phyloP scores from a whole-genome alignment of 2,113 vertebrate genomes.

The Sapajus apella region DNA sequence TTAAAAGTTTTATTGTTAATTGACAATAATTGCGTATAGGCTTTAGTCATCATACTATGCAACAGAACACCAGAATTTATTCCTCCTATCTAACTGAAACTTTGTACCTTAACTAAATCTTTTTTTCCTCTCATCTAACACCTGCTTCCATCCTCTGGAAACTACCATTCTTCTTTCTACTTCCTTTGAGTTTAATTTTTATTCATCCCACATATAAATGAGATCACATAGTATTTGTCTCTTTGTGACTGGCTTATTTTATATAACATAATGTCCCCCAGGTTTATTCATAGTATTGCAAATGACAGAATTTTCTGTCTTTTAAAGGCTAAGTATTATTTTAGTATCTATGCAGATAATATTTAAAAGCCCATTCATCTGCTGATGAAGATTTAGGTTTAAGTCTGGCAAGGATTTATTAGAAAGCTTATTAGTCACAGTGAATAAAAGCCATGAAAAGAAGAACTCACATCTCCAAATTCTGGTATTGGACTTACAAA shows the following conservation, averaged over 20 bases:
- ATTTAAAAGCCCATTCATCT: background rate
- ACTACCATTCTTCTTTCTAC: background rate
- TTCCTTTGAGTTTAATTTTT: background rate
- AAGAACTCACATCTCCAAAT: constrained; percentile 65
- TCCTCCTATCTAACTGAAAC: background rate
- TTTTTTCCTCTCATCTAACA: background rate
- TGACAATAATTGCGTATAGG: background rate
- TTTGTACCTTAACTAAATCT: background rate
- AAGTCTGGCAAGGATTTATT: constrained; percentile 75
- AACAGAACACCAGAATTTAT: background rate
- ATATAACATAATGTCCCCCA: background rate
- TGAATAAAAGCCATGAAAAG: constrained; percentile 71
- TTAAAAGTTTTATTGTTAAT: background rate
- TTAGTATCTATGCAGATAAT: background rate
- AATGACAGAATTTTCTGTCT: background rate
- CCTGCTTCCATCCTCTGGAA: background rate
- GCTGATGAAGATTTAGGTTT: background rate
- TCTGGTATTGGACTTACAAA: constrained; percentile 46
- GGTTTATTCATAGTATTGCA: background rate
- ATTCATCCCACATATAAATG: background rate
- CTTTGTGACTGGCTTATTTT: background rate
- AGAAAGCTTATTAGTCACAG: constrained; percentile 71
- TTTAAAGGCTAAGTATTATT: background rate
- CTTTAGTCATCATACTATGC: background rate
- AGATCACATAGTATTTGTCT: background rate